Conservation (phyloP, 2,888 invertebrate species). For the Thereva unica region DNA sequence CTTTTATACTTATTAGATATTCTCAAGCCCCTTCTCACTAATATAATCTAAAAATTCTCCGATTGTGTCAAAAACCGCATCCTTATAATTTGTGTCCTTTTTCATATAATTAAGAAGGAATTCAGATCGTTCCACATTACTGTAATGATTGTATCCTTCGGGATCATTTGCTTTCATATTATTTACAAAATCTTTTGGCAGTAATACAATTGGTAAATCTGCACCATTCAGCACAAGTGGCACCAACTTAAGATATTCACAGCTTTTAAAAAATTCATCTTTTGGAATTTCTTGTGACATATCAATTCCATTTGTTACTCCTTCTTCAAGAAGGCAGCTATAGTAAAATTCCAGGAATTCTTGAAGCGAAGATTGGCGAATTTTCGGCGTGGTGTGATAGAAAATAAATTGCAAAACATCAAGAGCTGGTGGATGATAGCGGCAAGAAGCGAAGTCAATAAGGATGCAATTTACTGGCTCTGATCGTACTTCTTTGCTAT, state of each 20-base stretch:
- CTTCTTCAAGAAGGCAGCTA: slow-evolving; percentile 46
- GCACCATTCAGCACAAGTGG: slow-evolving; percentile 53
- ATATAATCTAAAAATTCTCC: slow-evolving; percentile 49
- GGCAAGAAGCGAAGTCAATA: slow-evolving; percentile 63
- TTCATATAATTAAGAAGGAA: slow-evolving; percentile 53
- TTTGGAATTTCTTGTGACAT: slow-evolving; percentile 49
- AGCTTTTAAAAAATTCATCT: slow-evolving; percentile 52
- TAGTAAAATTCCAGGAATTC: slow-evolving; percentile 59
- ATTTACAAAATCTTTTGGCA: slow-evolving; percentile 52
- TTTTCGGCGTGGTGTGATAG: slow-evolving; percentile 54
- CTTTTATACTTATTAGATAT: slow-evolving; percentile 1
- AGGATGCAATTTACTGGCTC: slow-evolving; percentile 55
- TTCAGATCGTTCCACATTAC: slow-evolving; percentile 55
- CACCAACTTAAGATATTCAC: slow-evolving; percentile 51
- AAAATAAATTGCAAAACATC: slow-evolving; percentile 61
- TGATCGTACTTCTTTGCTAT: slow-evolving; percentile 48
- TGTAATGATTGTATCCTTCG: slow-evolving; percentile 54
- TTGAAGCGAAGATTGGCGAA: slow-evolving; percentile 52
- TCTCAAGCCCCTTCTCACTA: not conserved
- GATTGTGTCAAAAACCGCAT: slow-evolving; percentile 50
- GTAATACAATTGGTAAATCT: slow-evolving; percentile 54
- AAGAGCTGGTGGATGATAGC: slow-evolving; percentile 63
- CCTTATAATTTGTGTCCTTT: slow-evolving; percentile 51
- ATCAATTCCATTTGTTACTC: slow-evolving; percentile 46
- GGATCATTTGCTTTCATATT: slow-evolving; percentile 52